Percentiles rank a stretch among this genome's conserved stretches.
These are phyloP conservation scores for Bungarus multicinctus DNA, from an alignment of 2,113 vertebrate genomes.

Conservation along the genomic window DNA sequence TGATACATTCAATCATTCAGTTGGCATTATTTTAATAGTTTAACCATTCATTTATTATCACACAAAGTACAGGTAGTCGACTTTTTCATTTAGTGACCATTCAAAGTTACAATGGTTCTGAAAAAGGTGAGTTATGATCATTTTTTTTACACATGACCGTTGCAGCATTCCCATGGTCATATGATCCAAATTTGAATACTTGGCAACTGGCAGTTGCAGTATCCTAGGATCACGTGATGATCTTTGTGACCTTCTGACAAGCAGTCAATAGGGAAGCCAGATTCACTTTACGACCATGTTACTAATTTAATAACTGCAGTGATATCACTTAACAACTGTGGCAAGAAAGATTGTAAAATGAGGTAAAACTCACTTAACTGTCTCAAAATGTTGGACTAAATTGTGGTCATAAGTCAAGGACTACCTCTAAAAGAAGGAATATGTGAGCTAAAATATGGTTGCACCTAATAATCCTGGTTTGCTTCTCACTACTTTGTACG, in stretches of 20 bases:
- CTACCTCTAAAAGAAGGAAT: not conserved
- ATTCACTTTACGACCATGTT: not conserved
- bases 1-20: not conserved
- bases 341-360: not conserved
- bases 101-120: not conserved
- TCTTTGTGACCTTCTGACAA: not conserved
- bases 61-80: not conserved
- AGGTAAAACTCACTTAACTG: not conserved
- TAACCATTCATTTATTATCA: not conserved
- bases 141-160: not conserved
- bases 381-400: not conserved
- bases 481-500: not conserved
- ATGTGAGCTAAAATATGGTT: not conserved
- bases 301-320: not conserved
- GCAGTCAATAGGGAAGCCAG: not conserved
- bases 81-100: not conserved
- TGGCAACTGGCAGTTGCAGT: not conserved
- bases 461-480: not conserved
- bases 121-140: not conserved
- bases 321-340: not conserved
- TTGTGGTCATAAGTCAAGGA: not conserved
- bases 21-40: not conserved
- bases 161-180: not conserved
- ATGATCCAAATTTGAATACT: not conserved
- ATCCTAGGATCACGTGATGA: not conserved